Evolutionary conservation across 2,888 invertebrate species (phyloP).

Genomic region (Romanomermis culicivorax): DNA sequence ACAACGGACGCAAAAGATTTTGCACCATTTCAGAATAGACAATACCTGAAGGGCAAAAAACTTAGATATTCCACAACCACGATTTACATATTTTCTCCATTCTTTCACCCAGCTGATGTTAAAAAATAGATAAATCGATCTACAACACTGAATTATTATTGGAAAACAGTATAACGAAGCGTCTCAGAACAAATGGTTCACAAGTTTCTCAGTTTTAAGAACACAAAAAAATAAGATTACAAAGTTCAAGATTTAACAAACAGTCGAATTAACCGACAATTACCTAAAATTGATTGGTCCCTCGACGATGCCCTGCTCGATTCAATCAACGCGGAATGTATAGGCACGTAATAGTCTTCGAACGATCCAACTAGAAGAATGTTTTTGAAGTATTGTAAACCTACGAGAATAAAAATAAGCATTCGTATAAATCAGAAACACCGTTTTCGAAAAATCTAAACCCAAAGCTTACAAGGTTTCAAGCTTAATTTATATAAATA

Average conservation of each 20-base stretch:
- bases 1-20: conserved; percentile 72
- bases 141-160: conserved; percentile 11
- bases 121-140: neutral
- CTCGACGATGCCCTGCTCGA: conserved; percentile 78
- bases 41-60: conserved; percentile 40
- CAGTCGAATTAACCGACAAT: no score
- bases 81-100: no score
- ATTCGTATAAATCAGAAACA: conserved; percentile 41
- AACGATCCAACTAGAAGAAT: conserved; percentile 77
- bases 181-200: no score
- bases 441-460: conserved; percentile 2
- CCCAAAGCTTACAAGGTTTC: conserved; percentile 39
- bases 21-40: conserved; percentile 66
- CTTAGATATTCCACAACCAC: neutral
- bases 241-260: no score
- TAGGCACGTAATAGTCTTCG: conserved; percentile 85
- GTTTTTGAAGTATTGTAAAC: conserved; percentile 67
- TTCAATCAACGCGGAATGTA: conserved; percentile 81
- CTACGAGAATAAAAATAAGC: conserved; percentile 20
- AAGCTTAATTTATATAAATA: conserved; percentile 70
- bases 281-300: conserved; percentile 53
- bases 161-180: conserved; percentile 1
- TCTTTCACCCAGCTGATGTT: neutral
- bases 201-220: no score
- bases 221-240: no score